Conservation (phyloP, 2,888 invertebrate species). For the Lacanobia wlatinum region DNA sequence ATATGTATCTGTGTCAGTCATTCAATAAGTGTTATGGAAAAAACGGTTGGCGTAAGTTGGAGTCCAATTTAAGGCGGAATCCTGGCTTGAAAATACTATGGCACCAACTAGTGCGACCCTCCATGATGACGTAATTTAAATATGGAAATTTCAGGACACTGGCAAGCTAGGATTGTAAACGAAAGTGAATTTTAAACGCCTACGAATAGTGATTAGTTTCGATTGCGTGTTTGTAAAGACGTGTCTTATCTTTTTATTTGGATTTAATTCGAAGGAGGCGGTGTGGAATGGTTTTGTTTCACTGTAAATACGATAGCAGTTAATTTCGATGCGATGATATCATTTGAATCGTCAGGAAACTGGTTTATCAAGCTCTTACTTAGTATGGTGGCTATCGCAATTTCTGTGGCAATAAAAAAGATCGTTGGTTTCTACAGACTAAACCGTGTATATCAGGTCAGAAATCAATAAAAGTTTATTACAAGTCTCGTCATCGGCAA, state of each 20-base stretch:
- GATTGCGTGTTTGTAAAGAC: constrained; percentile 18
- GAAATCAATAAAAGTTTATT: constrained; percentile 34
- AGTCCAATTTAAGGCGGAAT: not conserved
- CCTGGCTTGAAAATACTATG: constrained; percentile 10
- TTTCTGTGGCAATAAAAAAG: not conserved
- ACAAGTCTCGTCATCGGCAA: not conserved
- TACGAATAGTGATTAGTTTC: constrained; percentile 21
- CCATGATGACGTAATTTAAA: constrained; percentile 38
- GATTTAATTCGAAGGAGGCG: constrained; percentile 9
- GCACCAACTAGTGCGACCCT: constrained; percentile 9
- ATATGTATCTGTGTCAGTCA: constrained; percentile 50
- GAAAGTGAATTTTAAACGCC: constrained; percentile 29
- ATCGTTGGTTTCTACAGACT: not conserved
- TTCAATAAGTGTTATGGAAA: constrained; percentile 32
- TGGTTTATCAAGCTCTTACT: not conserved
- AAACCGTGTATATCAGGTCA: constrained; percentile 12
- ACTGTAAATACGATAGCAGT: not conserved
- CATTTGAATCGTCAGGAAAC: not conserved
- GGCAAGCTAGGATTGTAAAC: not conserved
- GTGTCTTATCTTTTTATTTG: constrained; percentile 28
- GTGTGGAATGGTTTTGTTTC: constrained; percentile 15
- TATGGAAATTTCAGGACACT: constrained; percentile 42
- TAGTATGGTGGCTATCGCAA: not conserved
- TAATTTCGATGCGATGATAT: constrained; percentile 2
- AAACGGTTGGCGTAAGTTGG: constrained; percentile 7